These are phyloP conservation scores for Merluccius polli DNA, from an alignment of 2,797 vertebrate species.

Conservation along the genomic window DNA sequence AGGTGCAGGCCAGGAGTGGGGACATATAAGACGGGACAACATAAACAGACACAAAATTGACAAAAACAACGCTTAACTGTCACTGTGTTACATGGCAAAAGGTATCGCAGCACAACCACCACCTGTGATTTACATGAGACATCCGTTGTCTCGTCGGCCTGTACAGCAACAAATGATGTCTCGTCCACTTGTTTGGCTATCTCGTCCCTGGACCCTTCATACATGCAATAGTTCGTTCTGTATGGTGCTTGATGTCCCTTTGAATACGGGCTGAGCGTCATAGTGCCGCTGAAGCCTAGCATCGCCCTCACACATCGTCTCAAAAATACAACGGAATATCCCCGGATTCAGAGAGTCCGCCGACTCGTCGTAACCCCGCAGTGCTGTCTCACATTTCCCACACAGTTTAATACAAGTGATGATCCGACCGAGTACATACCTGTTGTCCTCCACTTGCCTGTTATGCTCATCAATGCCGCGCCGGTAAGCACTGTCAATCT, in stretches of 20 bases:
- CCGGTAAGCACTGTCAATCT: too few relatives aligned
- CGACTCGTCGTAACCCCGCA: not conserved
- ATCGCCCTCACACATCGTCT: slow-evolving; percentile 12
- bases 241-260: slow-evolving; percentile 13
- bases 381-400: slow-evolving; percentile 1
- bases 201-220: slow-evolving; percentile 11
- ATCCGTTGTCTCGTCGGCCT: too few relatives aligned
- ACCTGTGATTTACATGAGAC: slow-evolving; percentile 14
- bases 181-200: not conserved
- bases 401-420: slow-evolving; percentile 1
- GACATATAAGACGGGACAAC: too few relatives aligned
- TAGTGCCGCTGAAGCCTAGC: slow-evolving; percentile 13
- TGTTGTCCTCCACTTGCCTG: slow-evolving; percentile 1
- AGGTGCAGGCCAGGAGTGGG: too few relatives aligned
- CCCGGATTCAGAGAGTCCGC: slow-evolving; percentile 6
- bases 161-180: not conserved
- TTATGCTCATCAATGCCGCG: too few relatives aligned
- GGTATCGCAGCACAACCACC: slow-evolving; percentile 11
- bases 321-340: slow-evolving; percentile 17
- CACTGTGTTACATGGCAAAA: not conserved
- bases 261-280: slow-evolving; percentile 13
- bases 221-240: slow-evolving; percentile 13
- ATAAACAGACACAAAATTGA: too few relatives aligned
- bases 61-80: too few relatives aligned
- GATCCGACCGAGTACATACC: slow-evolving; percentile 9